Evolutionary conservation across 2,113 vertebrate species (phyloP), one percentile per base, ranked within the genome.

Genomic region (Gymnobelideus leadbeateri): DNA sequence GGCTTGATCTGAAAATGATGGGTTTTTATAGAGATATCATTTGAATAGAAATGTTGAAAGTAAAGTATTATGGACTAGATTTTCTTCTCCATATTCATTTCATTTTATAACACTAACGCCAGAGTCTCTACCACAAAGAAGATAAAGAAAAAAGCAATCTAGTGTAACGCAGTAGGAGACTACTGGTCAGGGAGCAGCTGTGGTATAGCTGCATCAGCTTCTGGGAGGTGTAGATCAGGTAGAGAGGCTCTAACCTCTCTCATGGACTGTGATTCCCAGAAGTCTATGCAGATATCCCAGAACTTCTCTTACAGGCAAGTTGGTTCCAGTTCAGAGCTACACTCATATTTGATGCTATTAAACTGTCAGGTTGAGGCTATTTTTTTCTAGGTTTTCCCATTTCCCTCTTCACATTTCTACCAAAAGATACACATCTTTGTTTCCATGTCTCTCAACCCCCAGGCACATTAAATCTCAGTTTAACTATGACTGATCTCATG

Each of bases 1-100:
- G 95, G 93, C 93, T 97, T 97, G 21, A 90, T 93, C 97, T 95
- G 51, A 0, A 50, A 97, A 96, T 96, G 25, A 92, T 95, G 94
- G 92, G 90, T 49, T 96, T 95, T 93, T 95, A 77, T 90, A 47
- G 55, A 94, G 96, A 90, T 94, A 96, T 90, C 26, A 54, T 95
- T 97, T 93, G 93, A 89, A 91, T 93, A 57, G 49, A 92, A 93
- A 46, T 37, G 2, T 16, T 89, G 96, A 77, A 49, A 51, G 24
- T 24, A 53, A 91, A 49, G 91, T 93, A 51, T 95, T 90, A 51
- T 89, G 90, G 61, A 91, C 52, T 37, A 2, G 0, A 61, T 92
- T 96, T 43, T 96, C 57, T 91, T 93, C 96, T 96, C 46, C 89
- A 89, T 90, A 57, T 96, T 96, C 92, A 92, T 93, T 91, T 93